A percentile compares a stretch with the other conserved stretches of the same genome.
These are phyloP conservation scores for Gopherus flavomarginatus DNA, from an alignment of 2,113 vertebrate species.

Conservation along the genomic window DNA sequence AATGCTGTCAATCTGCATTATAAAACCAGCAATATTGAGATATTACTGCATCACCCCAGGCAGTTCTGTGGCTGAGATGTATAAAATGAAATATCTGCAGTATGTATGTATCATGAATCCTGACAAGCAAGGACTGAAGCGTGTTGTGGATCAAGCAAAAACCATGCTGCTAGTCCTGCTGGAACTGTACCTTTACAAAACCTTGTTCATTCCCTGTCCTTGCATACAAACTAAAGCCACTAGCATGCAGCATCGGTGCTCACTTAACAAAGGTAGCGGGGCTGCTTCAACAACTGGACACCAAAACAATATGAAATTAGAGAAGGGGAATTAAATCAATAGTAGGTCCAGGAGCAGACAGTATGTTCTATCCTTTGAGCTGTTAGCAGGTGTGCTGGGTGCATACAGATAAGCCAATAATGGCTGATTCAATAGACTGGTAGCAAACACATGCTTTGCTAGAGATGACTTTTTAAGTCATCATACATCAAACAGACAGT, in stretches of 20 bases:
- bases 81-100: neutral
- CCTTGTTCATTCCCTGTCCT: constrained; percentile 3
- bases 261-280: constrained; percentile 57
- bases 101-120: neutral
- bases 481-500: constrained; percentile 84
- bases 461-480: constrained; percentile 83
- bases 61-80: neutral
- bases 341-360: constrained; percentile 69
- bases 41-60: neutral
- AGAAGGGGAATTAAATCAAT: constrained; percentile 79
- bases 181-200: neutral
- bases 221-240: constrained; percentile 25
- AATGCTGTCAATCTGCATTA: neutral
- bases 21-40: neutral
- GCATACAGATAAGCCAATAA: constrained; percentile 85
- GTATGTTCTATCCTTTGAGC: constrained; percentile 74
- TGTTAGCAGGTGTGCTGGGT: constrained; percentile 68
- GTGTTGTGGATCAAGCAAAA: neutral
- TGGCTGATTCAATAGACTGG: constrained; percentile 77
- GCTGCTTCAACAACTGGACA: constrained; percentile 51
- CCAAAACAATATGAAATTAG: constrained; percentile 79
- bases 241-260: constrained; percentile 11
- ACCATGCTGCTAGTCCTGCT: neutral
- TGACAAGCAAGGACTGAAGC: neutral
- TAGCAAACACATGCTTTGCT: constrained; percentile 81